Evolutionary conservation across 2,797 vertebrate species (phyloP).

Genomic region (Neosilurus mollespiculum): DNA sequence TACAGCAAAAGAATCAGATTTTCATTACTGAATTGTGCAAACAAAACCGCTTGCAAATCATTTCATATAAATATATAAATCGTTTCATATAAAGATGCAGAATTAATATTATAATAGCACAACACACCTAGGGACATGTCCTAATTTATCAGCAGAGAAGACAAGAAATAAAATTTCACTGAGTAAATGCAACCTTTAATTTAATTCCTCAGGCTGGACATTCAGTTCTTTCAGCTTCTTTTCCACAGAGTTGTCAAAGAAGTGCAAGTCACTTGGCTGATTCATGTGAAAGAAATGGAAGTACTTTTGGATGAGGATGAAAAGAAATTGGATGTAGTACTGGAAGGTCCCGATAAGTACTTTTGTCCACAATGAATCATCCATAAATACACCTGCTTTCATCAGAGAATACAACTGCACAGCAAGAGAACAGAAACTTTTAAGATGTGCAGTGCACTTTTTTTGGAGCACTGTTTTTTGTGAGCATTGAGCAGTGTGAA

Average conservation of each 20-base stretch:
- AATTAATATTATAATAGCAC: not conserved
- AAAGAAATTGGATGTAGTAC: conserved; percentile 25
- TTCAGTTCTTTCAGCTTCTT: not conserved
- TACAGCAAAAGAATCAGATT: not conserved
- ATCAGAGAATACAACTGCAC: not conserved
- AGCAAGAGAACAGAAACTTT: not conserved
- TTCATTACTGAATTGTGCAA: not conserved
- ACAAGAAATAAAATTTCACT: not conserved
- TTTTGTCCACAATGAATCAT: conserved; percentile 23
- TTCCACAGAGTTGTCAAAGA: conserved; percentile 1
- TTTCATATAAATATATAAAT: no score
- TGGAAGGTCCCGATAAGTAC: conserved; percentile 15
- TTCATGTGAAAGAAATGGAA: not conserved
- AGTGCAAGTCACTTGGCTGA: conserved; percentile 15
- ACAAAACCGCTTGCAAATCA: not conserved
- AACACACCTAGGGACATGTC: not conserved
- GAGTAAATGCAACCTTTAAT: conserved; percentile 2
- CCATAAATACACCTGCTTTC: conserved; percentile 11
- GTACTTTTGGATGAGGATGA: conserved; percentile 10
- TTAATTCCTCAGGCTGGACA: conserved; percentile 3
- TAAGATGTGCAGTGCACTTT: not conserved
- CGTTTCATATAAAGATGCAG: not conserved
- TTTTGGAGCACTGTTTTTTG: not conserved
- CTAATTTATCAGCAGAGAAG: not conserved
- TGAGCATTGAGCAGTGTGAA: not conserved